Evolutionary conservation across 1,140 invertebrate species (phyloP).

Genomic region (Choristoneura fumiferana): DNA sequence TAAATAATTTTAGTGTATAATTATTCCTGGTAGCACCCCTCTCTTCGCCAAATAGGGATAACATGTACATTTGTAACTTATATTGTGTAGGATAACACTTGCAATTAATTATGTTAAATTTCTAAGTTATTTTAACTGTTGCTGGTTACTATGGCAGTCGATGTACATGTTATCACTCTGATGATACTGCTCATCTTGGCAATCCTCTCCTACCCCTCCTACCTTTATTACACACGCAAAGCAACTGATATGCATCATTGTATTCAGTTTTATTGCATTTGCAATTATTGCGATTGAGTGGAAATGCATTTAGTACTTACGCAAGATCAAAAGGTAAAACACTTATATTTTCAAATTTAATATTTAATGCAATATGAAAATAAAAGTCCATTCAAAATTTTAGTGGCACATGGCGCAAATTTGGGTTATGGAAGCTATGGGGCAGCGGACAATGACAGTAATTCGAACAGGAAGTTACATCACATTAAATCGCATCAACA

Average conservation of each 20-base stretch:
- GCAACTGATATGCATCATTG: background rate
- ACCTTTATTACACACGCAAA: background rate
- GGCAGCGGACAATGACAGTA: conserved; percentile 58
- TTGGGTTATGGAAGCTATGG: conserved; percentile 75
- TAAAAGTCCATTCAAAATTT: conserved; percentile 21
- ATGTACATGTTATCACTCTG: conserved; percentile 72
- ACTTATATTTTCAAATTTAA: no score
- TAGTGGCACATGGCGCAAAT: conserved; percentile 76
- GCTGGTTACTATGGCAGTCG: background rate
- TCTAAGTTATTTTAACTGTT: no score
- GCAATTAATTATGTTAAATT: background rate
- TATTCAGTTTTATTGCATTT: background rate
- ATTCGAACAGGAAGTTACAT: conserved; percentile 66
- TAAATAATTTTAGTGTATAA: conserved; percentile 78
- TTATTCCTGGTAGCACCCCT: conserved; percentile 80
- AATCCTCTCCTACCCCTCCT: conserved; percentile 45
- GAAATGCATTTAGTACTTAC: no score
- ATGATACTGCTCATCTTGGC: conserved; percentile 54
- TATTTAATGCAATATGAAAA: no score
- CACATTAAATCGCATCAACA: conserved; percentile 77
- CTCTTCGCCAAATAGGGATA: conserved; percentile 77
- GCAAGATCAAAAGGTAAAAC: conserved; percentile 4
- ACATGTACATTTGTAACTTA: conserved; percentile 65
- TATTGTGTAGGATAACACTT: conserved; percentile 1
- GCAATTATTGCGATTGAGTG: background rate